Evolutionary conservation across 2,888 invertebrate genomes (phyloP), one percentile per base, ranked within the genome.

Genomic region (Spisula solida): DNA sequence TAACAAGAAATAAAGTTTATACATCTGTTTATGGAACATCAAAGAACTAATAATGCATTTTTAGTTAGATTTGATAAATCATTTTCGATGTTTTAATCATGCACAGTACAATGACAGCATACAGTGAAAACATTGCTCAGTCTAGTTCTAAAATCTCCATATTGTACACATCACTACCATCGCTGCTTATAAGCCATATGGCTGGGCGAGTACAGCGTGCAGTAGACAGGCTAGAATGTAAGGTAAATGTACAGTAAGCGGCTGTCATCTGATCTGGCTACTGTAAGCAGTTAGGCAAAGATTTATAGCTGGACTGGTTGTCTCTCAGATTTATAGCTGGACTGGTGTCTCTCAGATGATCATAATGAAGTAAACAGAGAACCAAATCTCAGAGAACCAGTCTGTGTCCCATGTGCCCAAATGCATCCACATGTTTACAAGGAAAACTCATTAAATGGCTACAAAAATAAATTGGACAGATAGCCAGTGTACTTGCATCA

Each of bases 381-480:
- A n/a, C 2, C n/a, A 84, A 48, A 78, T 75, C 78, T 75, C 29
- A 47, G 18, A n/a, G 78, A 78, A 84, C 48, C 84, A 51, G 78
- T 84, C 84, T 51, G n/a, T 87, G 86, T 89, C 89, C 86, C 89
- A 86, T 84, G 66, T 87, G 82, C 79, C 80, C 66, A 47, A 75
- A 79, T 48, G 41, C 83, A 82, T 70, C 86, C 82, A 79, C 87
- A 82, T 82, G 87, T 82, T 83, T 83, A 82, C 78, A 78, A 79
- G 86, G 75, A 79, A 81, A 85, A 87, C 88, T 90, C 90, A 84
- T 90, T 90, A 90, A 90, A 90, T 86, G 85, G 91, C 88, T 80
- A 91, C 91, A 91, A 91, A 91, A 91, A 91, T 89, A 90, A 90
- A 90, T 90, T 90, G 90, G 90, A 90, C 90, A 82, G 90, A 91